A percentile compares a stretch with the other conserved stretches of the same genome.
Conservation (phyloP, 2,888 invertebrate genomes). For the Sepiola atlantica region DNA sequence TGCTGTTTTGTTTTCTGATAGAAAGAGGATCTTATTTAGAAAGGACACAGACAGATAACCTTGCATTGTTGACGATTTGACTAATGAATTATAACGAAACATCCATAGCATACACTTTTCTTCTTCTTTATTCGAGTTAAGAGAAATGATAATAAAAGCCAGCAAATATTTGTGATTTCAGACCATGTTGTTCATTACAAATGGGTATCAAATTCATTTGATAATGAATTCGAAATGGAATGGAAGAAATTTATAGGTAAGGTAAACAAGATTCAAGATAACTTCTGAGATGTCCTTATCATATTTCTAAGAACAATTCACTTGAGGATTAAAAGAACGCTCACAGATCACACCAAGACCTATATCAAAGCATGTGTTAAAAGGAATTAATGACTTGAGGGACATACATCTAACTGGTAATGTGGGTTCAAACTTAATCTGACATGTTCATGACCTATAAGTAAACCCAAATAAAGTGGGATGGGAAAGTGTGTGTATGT, state of each 20-base stretch:
- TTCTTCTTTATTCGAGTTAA: neutral
- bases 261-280: conserved; percentile 21
- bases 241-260: conserved; percentile 32
- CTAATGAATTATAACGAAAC: neutral
- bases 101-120: neutral
- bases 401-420: conserved; percentile 3
- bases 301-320: neutral
- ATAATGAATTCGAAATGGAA: conserved; percentile 14
- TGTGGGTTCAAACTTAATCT: conserved; percentile 32
- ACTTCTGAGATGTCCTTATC: conserved; percentile 11
- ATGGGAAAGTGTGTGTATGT: neutral
- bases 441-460: conserved; percentile 6
- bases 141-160: neutral
- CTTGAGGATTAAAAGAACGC: neutral
- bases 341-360: neutral
- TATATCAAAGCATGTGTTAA: conserved; percentile 13
- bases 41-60: neutral
- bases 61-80: conserved; percentile 19
- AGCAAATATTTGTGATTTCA: neutral
- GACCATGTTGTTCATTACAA: neutral
- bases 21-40: neutral
- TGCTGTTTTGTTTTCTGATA: neutral
- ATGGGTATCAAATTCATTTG: neutral
- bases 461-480: neutral
- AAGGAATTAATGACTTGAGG: conserved; percentile 21